These are phyloP conservation scores for Trachelus troglodyta DNA, from an alignment of 2,888 invertebrate species.

Conservation along the genomic window DNA sequence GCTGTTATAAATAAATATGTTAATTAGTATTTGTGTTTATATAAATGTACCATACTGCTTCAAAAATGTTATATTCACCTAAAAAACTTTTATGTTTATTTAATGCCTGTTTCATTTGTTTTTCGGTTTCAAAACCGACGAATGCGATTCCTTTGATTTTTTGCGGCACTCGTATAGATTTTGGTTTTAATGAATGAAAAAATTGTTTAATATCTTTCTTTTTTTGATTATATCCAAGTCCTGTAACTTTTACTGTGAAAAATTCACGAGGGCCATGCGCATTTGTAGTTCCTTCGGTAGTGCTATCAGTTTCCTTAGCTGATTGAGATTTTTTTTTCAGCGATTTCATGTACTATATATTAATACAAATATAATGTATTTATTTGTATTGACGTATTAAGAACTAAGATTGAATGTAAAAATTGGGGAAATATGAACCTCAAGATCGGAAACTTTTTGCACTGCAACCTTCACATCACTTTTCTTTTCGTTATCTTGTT, in stretches of 20 bases:
- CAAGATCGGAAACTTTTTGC: constrained; percentile 81
- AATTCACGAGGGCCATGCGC: constrained; percentile 62
- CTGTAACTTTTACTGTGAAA: constrained; percentile 79
- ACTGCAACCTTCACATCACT: constrained; percentile 73
- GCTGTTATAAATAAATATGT: constrained; percentile 55
- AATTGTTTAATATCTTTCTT: constrained; percentile 88
- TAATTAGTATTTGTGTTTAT: not conserved
- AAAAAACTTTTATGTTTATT: constrained; percentile 88
- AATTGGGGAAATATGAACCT: constrained; percentile 65
- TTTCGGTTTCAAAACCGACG: constrained; percentile 89
- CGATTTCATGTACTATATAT: constrained; percentile 78
- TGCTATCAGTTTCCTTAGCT: constrained; percentile 48
- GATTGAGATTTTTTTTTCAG: constrained; percentile 69
- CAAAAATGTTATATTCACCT: constrained; percentile 66
- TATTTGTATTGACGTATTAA: constrained; percentile 14
- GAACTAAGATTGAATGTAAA: constrained; percentile 16
- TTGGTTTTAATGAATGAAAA: constrained; percentile 82
- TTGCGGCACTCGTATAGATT: constrained; percentile 82
- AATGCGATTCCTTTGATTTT: constrained; percentile 87
- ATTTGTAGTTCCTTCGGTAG: constrained; percentile 55
- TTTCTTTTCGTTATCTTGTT: constrained; percentile 37
- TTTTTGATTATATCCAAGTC: constrained; percentile 81
- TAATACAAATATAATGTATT: constrained; percentile 36
- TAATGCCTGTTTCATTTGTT: constrained; percentile 82
- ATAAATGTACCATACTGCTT: constrained; percentile 21